phyloP scores from a whole-genome alignment of 2,113 vertebrate genomes.

The Cephalophus harveyi region DNA sequence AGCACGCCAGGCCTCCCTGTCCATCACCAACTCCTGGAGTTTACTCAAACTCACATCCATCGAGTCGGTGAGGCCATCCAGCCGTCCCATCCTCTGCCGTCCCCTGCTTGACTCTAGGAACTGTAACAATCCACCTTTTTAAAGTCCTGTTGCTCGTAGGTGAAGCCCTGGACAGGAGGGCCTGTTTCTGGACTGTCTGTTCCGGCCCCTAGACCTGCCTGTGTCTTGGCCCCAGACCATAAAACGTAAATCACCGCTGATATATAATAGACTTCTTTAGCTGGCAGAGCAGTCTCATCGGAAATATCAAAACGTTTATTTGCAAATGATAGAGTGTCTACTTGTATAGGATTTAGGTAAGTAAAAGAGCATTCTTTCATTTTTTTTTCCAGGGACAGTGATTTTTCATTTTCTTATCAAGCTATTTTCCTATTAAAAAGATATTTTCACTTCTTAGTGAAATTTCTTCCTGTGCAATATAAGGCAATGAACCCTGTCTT shows the following conservation, averaged over 20 bases:
- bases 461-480: neutral
- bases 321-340: neutral
- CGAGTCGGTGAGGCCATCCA: neutral
- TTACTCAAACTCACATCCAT: neutral
- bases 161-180: neutral
- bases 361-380: neutral
- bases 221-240: neutral
- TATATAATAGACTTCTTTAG: neutral
- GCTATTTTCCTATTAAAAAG: neutral
- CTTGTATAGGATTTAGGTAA: neutral
- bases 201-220: neutral
- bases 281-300: neutral
- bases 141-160: rapidly evolving
- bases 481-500: neutral
- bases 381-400: neutral
- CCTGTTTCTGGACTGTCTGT: neutral
- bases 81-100: neutral
- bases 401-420: neutral
- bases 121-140: neutral
- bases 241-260: neutral
- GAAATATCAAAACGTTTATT: neutral
- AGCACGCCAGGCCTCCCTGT: neutral
- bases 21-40: neutral
- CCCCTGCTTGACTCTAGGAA: neutral
- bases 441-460: neutral